Base-by-base conservation (phyloP, 2,797 vertebrate genomes). In the Linurgus olivaceus region DNA sequence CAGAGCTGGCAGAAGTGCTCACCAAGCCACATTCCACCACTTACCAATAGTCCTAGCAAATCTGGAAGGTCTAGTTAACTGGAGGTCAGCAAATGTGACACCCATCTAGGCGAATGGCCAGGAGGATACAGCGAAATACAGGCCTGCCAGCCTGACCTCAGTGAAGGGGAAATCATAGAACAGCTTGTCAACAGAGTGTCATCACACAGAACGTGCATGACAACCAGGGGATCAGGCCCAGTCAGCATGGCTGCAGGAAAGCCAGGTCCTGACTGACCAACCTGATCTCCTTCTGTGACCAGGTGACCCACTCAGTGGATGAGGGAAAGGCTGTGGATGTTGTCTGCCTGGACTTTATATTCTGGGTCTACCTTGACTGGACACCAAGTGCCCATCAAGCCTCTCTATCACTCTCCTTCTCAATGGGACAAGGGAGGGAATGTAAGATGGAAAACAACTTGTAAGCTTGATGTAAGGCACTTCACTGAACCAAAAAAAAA, bases 141-240 rank as follows among this genome's bases (percentile, higher is more conserved):
- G 28, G 15, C 14, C 44, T 40, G 15, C 33, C 51, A 77, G 38
- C 8, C 66, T n/a, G 51, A 77, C 38, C 33, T 51, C 5, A 5
- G 13, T 10, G 21, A 21, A 5, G 6, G 9, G 15, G 5, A 66
- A 45, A 18, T 37, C 35, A n/a, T 4, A 8, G 52, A 44, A 57
- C 21, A 47, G 11, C 33, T 28, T 1, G 0, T 6, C 17, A 37
- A 21, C 6, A 37, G 11, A n/a, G 12, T 6, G 33, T 25, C 13
- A 35, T 35, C 38, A 24, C 0, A 0, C 7, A 13, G 33, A 37
- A 51, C 17, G 5, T 7, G 7, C 6, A 6, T 2, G 33, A 26
- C 25, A 35, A 45, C 20, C 65, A 45, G 17, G 17, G 7, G 6
- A 33, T 44, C 21, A 58, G 14, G 35, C 7, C 31, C 42, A 68